These are phyloP conservation scores for Venusia cambrica DNA, from an alignment of 2,888 invertebrate species.

Conservation along the genomic window DNA sequence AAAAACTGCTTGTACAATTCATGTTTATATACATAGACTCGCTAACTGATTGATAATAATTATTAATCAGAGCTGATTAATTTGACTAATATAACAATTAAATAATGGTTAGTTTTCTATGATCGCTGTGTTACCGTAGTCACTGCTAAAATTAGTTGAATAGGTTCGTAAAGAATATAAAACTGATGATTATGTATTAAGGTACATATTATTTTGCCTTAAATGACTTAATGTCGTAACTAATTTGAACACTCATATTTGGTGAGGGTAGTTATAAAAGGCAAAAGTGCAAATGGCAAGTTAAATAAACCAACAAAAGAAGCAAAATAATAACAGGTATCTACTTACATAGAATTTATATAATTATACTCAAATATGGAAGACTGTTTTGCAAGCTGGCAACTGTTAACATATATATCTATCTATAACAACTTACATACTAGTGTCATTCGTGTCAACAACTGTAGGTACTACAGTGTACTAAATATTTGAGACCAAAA, in stretches of 20 bases:
- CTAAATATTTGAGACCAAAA: constrained; percentile 60
- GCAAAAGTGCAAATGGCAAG: constrained; percentile 14
- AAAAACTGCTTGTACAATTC: too few relatives aligned
- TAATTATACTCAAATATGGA: constrained; percentile 14
- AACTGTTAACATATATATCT: constrained; percentile 7
- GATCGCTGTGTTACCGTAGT: too few relatives aligned
- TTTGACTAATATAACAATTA: too few relatives aligned
- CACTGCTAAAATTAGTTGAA: too few relatives aligned
- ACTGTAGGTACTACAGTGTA: constrained; percentile 45
- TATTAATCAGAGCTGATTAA: too few relatives aligned
- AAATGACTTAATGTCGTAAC: constrained; percentile 3
- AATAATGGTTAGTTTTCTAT: too few relatives aligned
- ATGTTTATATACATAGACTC: too few relatives aligned
- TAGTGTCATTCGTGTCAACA: constrained; percentile 59
- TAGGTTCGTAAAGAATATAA: too few relatives aligned
- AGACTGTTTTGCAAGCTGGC: constrained; percentile 21
- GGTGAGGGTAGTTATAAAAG: constrained; percentile 8
- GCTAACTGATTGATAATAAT: too few relatives aligned
- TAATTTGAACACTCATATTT: constrained; percentile 21
- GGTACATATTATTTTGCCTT: constrained; percentile 2
- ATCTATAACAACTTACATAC: constrained; percentile 22
- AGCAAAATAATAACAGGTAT: too few relatives aligned
- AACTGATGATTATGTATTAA: too few relatives aligned
- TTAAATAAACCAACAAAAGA: too few relatives aligned
- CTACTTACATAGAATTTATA: constrained; percentile 9